Evolutionary conservation across 1,140 invertebrate species (phyloP).

Genomic region (Nylanderia fulva): DNA sequence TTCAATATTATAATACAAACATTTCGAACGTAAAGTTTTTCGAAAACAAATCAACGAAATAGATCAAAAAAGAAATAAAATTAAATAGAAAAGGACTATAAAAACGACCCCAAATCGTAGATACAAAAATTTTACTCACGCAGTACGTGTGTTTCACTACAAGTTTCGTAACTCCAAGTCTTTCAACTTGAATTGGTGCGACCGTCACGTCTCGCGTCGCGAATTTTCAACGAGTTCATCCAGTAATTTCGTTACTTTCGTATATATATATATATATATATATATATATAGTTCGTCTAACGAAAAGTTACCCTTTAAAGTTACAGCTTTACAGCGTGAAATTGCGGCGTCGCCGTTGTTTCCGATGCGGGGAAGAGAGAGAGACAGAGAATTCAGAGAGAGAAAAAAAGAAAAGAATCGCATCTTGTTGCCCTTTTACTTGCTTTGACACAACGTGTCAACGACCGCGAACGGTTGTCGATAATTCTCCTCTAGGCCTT

Average conservation of each 20-base stretch:
- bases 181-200: slow-evolving; percentile 20
- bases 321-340: slow-evolving; percentile 44
- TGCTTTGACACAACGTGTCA: slow-evolving; percentile 55
- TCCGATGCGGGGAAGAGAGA: not conserved
- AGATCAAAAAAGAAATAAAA: not conserved
- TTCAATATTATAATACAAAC: not conserved
- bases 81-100: not conserved
- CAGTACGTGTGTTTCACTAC: not conserved
- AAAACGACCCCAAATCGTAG: too few relatives aligned
- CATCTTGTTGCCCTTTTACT: slow-evolving; percentile 36
- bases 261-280: too few relatives aligned
- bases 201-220: slow-evolving; percentile 35
- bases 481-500: slow-evolving; percentile 59
- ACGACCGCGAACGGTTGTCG: slow-evolving; percentile 50
- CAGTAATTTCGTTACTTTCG: slow-evolving; percentile 45
- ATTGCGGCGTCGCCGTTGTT: slow-evolving; percentile 47
- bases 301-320: slow-evolving; percentile 46
- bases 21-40: not conserved
- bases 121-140: not conserved
- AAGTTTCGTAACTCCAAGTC: slow-evolving; percentile 6
- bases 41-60: not conserved
- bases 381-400: too few relatives aligned
- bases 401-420: not conserved
- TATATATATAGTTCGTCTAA: slow-evolving; percentile 47
- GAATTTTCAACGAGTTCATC: slow-evolving; percentile 53